Conservation (phyloP, 2,888 invertebrate species). For the Julus scanicus region DNA sequence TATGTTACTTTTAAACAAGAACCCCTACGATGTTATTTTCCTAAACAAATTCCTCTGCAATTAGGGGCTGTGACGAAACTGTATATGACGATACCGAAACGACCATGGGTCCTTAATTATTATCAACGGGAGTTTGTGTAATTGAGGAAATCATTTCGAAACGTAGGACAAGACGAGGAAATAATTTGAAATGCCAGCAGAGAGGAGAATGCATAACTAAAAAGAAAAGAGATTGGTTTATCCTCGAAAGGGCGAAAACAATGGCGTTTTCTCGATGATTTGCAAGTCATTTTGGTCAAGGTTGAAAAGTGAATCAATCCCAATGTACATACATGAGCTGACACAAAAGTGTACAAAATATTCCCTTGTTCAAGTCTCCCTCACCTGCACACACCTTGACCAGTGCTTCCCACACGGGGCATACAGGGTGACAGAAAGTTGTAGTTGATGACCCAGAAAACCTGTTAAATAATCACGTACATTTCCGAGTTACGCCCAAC, state of each 20-base stretch:
- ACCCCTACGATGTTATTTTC: background rate
- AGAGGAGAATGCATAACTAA: background rate
- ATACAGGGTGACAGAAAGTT: background rate
- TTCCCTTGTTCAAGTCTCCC: background rate
- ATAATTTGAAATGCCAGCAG: background rate
- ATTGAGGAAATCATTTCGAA: background rate
- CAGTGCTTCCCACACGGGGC: background rate
- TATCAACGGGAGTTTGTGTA: background rate
- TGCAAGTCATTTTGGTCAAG: slow-evolving; percentile 33
- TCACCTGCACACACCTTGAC: background rate
- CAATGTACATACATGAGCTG: background rate
- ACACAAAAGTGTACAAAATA: background rate
- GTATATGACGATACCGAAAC: background rate
- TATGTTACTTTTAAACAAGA: no score
- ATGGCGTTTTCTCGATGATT: background rate
- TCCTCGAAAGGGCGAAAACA: background rate
- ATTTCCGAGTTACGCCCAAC: no score
- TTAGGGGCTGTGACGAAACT: background rate
- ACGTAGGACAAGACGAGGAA: background rate
- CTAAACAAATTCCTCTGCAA: background rate
- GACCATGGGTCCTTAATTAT: background rate
- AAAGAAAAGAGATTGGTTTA: background rate
- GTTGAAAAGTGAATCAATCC: slow-evolving; percentile 15
- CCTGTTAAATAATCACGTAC: no score
- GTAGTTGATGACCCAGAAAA: no score